phyloP scores from a whole-genome alignment of 2,113 vertebrate genomes.

The Sciurus niger region DNA sequence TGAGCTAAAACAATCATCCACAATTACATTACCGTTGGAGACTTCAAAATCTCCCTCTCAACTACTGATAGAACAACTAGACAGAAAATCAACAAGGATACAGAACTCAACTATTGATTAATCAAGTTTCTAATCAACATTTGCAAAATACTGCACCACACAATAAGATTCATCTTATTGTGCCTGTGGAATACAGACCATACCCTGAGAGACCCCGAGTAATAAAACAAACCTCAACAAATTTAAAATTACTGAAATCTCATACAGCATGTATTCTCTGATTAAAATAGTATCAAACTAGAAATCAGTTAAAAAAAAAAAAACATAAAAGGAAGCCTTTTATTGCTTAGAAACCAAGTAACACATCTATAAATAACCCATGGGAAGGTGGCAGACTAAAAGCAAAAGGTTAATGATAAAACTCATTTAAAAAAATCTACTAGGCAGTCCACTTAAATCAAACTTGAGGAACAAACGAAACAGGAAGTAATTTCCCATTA shows the following conservation, averaged over 20 bases:
- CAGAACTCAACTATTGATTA: background rate
- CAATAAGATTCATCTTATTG: background rate
- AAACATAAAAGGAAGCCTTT: background rate
- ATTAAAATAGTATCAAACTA: background rate
- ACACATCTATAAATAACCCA: conserved; percentile 12
- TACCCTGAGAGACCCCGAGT: background rate
- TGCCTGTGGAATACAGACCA: background rate
- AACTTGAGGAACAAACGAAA: conserved; percentile 14
- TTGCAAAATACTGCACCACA: background rate
- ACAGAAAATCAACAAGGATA: conserved; percentile 21
- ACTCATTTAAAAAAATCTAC: background rate
- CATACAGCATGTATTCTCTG: background rate
- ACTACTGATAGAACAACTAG: background rate
- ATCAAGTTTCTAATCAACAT: background rate
- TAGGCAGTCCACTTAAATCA: background rate
- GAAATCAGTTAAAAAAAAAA: background rate
- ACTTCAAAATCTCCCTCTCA: background rate
- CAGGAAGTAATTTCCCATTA: background rate
- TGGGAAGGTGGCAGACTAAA: background rate
- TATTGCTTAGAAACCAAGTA: background rate
- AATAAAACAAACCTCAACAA: conserved; percentile 7
- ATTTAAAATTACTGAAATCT: background rate
- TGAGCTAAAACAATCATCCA: background rate
- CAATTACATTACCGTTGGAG: background rate
- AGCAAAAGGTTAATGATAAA: background rate